Percentiles rank a stretch among this genome's conserved stretches.
Evolutionary conservation across 2,888 invertebrate species (phyloP).

Genomic region (Acleris literana): DNA sequence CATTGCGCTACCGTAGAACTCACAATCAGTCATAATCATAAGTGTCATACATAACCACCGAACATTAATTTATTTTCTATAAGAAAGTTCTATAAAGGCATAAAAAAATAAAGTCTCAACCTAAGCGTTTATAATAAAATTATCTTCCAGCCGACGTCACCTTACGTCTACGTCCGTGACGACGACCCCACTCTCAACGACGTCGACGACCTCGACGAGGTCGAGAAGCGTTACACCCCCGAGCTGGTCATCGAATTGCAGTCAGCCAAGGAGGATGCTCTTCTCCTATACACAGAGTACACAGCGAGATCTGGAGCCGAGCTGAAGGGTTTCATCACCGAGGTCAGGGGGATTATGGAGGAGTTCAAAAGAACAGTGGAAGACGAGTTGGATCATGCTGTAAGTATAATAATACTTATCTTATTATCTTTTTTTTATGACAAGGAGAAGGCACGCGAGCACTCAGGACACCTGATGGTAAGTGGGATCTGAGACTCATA

Average conservation of each 20-base stretch:
- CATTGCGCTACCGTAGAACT: too few relatives aligned
- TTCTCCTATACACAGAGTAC: slow-evolving; percentile 70
- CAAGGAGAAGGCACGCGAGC: too few relatives aligned
- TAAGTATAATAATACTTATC: too few relatives aligned
- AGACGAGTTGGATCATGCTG: slow-evolving; percentile 47
- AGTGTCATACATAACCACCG: too few relatives aligned
- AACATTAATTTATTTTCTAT: too few relatives aligned
- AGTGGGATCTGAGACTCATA: too few relatives aligned
- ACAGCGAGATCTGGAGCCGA: slow-evolving; percentile 58
- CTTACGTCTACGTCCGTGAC: slow-evolving; percentile 37
- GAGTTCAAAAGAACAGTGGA: slow-evolving; percentile 48
- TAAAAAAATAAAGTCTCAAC: too few relatives aligned
- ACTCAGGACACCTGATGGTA: too few relatives aligned
- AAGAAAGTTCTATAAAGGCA: too few relatives aligned
- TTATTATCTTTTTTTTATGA: too few relatives aligned
- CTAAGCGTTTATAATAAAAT: too few relatives aligned
- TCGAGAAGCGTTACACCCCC: slow-evolving; percentile 56
- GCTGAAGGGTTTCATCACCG: slow-evolving; percentile 58
- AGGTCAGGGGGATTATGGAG: slow-evolving; percentile 54
- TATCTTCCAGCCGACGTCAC: slow-evolving; percentile 44
- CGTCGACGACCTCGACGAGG: slow-evolving; percentile 45
- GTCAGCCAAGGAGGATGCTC: slow-evolving; percentile 56
- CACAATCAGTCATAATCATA: too few relatives aligned
- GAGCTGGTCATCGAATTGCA: slow-evolving; percentile 57
- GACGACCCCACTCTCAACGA: slow-evolving; percentile 44